Base-by-base conservation (phyloP, 2,113 vertebrate genomes). In the Phylloscopus trochiloides region DNA sequence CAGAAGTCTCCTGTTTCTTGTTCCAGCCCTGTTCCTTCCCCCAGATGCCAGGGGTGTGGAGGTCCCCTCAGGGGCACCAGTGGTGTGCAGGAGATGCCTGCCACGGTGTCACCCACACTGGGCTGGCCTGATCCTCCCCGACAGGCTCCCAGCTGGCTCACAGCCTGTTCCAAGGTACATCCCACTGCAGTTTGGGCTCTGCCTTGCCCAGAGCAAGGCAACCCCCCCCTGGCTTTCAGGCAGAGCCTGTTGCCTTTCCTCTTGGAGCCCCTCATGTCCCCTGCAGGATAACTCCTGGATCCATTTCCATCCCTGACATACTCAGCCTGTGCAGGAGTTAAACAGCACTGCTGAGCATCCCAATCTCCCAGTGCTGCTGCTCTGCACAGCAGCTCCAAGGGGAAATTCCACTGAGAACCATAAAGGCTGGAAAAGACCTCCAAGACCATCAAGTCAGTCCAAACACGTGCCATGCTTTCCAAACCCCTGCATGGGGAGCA, bases 51-150 rank as follows among this genome's bases (percentile, higher is more conserved):
- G 52, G 38, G 17, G 38, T 19, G 7, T 17, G 42, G 58, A 47
- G 47, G 6, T 59, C 7, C 40, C 61, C 52, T 32, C n/a, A 2
- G 38, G 45, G 51, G 0, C 40, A 2, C 22, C 48, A 8, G n/a
- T 4, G 34, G 25, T 7, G 78, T 55, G 21, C 9, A 93, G 66
- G 66, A 57, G 81, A 5, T 55, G 38, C 34, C 52, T 58, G 43
- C 31, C 20, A 0, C 3, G 3, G 15, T 48, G 42, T 40, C 38
- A n/a, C 38, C 47, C 6, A 0, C 1, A 0, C 38, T 63, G 19
- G 26, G 43, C 71, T 75, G 43, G 28, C 58, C 70, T 82, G 61
- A 7, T 34, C 34, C 43, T 83, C 38, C 31, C 65, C 68, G 31
- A 7, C 31, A 12, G n/a, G 74, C 52, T 88, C 52, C 83, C 68